Evolutionary conservation across 2,888 invertebrate species (phyloP).

Genomic region (Drosophila phalerata): DNA sequence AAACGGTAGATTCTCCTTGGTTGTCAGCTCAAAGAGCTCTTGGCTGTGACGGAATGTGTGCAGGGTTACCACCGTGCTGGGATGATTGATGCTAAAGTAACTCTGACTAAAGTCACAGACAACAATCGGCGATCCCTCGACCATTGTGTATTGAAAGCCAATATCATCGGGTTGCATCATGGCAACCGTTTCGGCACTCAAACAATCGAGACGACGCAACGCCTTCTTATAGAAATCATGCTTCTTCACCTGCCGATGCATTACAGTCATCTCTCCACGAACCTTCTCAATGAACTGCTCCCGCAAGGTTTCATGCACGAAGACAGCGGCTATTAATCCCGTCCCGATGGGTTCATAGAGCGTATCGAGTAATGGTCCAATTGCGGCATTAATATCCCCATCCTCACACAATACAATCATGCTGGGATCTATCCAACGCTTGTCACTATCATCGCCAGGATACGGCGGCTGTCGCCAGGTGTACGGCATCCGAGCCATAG

Average conservation of each 20-base stretch:
- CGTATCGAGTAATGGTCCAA: slow-evolving; percentile 44
- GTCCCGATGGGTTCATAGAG: slow-evolving; percentile 52
- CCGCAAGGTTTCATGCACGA: slow-evolving; percentile 66
- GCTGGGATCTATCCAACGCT: slow-evolving; percentile 52
- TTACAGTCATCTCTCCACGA: slow-evolving; percentile 32
- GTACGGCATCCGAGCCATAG: slow-evolving; percentile 37
- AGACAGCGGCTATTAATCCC: slow-evolving; percentile 41
- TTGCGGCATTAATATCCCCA: slow-evolving; percentile 45
- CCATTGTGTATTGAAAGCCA: slow-evolving; percentile 44
- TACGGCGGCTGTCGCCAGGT: slow-evolving; percentile 63
- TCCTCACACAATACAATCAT: slow-evolving; percentile 52
- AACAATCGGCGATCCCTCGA: slow-evolving; percentile 54
- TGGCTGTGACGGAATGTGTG: slow-evolving; percentile 61
- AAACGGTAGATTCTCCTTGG: slow-evolving; percentile 47
- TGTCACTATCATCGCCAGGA: slow-evolving; percentile 58
- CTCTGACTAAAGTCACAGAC: slow-evolving; percentile 61
- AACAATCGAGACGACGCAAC: slow-evolving; percentile 37
- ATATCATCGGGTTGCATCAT: slow-evolving; percentile 52
- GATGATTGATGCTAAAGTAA: slow-evolving; percentile 50
- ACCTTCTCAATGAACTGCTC: slow-evolving; percentile 40
- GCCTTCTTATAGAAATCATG: slow-evolving; percentile 44
- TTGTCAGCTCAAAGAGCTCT: slow-evolving; percentile 41
- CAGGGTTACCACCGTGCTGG: slow-evolving; percentile 63
- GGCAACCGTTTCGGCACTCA: slow-evolving; percentile 53
- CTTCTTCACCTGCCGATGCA: slow-evolving; percentile 48